A percentile compares a stretch with the other conserved stretches of the same genome.
phyloP scores from a whole-genome alignment of 1,140 invertebrate genomes.

The Teleopsis dalmanni region DNA sequence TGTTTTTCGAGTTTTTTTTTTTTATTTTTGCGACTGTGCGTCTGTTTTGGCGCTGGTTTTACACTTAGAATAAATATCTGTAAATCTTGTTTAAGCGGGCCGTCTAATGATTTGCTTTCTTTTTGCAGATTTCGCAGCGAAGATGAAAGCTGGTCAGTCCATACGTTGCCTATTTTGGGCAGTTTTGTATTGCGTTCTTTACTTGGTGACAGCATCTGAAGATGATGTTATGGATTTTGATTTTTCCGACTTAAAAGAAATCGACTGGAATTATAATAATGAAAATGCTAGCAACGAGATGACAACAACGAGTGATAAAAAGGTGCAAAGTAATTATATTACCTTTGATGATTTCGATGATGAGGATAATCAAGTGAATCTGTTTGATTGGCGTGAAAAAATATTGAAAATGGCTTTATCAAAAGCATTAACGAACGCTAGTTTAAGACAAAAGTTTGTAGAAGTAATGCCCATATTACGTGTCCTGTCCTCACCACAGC shows the following conservation, averaged over 20 bases:
- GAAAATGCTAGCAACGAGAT: slow-evolving; percentile 10
- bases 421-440: slow-evolving; percentile 30
- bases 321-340: slow-evolving; percentile 18
- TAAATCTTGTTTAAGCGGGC: too few relatives aligned
- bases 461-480: slow-evolving; percentile 58
- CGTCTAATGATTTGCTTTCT: too few relatives aligned
- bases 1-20: too few relatives aligned
- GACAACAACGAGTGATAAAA: background rate
- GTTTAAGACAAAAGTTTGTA: slow-evolving; percentile 45
- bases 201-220: slow-evolving; percentile 21
- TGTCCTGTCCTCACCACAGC: slow-evolving; percentile 52
- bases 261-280: slow-evolving; percentile 26
- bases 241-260: slow-evolving; percentile 25
- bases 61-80: too few relatives aligned
- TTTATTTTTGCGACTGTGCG: too few relatives aligned
- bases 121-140: background rate
- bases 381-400: slow-evolving; percentile 42
- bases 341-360: slow-evolving; percentile 35
- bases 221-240: slow-evolving; percentile 37
- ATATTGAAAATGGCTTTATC: slow-evolving; percentile 39
- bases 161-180: slow-evolving; percentile 34
- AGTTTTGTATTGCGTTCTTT: slow-evolving; percentile 33
- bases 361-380: slow-evolving; percentile 24
- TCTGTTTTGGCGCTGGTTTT: too few relatives aligned
- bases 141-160: slow-evolving; percentile 30